A percentile compares a stretch with the other conserved stretches of the same genome.
These are phyloP conservation scores for Perodicticus potto DNA, from an alignment of 2,797 vertebrate genomes.

Conservation along the genomic window DNA sequence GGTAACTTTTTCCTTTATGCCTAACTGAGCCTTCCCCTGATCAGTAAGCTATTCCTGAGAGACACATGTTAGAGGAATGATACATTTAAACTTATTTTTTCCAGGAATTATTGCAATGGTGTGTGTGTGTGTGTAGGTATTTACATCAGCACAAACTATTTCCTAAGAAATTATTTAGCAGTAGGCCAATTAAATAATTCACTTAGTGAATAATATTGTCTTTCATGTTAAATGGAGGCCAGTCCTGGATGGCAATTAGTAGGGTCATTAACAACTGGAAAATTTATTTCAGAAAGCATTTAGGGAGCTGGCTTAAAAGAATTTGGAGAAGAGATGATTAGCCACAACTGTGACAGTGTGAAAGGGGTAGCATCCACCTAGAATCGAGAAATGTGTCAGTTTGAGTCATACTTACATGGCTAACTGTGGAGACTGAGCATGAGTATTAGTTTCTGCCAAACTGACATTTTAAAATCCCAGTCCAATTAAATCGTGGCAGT, in stretches of 20 bases:
- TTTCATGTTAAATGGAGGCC: conserved; percentile 63
- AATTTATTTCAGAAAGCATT: conserved; percentile 38
- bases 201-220: conserved; percentile 14
- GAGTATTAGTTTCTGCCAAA: background rate
- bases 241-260: conserved; percentile 30
- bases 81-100: conserved; percentile 46
- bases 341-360: background rate
- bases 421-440: background rate
- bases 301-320: conserved; percentile 45
- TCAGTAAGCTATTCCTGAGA: conserved; percentile 17
- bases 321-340: background rate
- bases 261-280: conserved; percentile 26
- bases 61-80: conserved; percentile 33
- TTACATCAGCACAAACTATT: conserved; percentile 14
- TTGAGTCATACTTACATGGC: background rate
- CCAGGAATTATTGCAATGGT: background rate
- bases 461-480: conserved; percentile 12
- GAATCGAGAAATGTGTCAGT: background rate
- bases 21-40: conserved; percentile 36
- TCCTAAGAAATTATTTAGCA: conserved; percentile 28
- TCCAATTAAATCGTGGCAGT: background rate
- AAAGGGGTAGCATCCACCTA: background rate
- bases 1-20: background rate
- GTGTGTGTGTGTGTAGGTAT: background rate
- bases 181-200: conserved; percentile 23